phyloP scores from a whole-genome alignment of 2,888 invertebrate species.

The Dynastes maya region DNA sequence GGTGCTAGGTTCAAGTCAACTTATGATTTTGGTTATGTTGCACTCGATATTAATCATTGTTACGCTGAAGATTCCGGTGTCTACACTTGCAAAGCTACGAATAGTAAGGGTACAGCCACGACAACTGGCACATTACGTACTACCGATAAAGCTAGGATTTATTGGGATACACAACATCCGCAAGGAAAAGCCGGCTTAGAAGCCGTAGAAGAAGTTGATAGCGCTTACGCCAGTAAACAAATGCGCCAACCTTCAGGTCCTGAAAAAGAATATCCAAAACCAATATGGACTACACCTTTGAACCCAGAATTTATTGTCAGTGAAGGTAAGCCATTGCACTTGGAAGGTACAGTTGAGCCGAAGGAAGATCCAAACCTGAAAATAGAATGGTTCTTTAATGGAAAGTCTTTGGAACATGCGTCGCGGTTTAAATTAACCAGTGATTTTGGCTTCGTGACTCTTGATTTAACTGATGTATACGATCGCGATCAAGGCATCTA shows the following conservation, averaged over 20 bases:
- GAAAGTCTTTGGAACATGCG: slow-evolving; percentile 88
- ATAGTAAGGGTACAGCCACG: slow-evolving; percentile 90
- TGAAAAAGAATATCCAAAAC: slow-evolving; percentile 86
- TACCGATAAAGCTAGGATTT: slow-evolving; percentile 85
- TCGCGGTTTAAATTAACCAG: slow-evolving; percentile 93
- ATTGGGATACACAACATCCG: slow-evolving; percentile 94
- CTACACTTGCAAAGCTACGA: slow-evolving; percentile 91
- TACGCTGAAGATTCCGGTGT: slow-evolving; percentile 95
- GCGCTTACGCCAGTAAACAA: slow-evolving; percentile 82
- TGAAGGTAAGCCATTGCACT: slow-evolving; percentile 89
- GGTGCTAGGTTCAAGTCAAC: slow-evolving; percentile 93
- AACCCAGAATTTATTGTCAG: slow-evolving; percentile 85
- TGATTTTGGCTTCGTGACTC: slow-evolving; percentile 96
- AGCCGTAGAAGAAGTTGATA: slow-evolving; percentile 91
- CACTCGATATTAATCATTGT: slow-evolving; percentile 89
- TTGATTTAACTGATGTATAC: slow-evolving; percentile 93
- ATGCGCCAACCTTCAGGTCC: slow-evolving; percentile 80
- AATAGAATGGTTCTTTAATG: slow-evolving; percentile 96
- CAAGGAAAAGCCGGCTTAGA: slow-evolving; percentile 93
- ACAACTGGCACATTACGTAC: slow-evolving; percentile 92
- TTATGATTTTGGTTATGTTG: slow-evolving; percentile 97
- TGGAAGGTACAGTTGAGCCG: slow-evolving; percentile 96
- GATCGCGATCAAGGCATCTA: slow-evolving; percentile 95
- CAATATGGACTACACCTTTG: slow-evolving; percentile 89
- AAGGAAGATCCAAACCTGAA: slow-evolving; percentile 92